Evolutionary conservation across 2,797 vertebrate genomes (phyloP), one percentile per base, ranked within the genome.

Genomic region (Pangasius macronema): DNA sequence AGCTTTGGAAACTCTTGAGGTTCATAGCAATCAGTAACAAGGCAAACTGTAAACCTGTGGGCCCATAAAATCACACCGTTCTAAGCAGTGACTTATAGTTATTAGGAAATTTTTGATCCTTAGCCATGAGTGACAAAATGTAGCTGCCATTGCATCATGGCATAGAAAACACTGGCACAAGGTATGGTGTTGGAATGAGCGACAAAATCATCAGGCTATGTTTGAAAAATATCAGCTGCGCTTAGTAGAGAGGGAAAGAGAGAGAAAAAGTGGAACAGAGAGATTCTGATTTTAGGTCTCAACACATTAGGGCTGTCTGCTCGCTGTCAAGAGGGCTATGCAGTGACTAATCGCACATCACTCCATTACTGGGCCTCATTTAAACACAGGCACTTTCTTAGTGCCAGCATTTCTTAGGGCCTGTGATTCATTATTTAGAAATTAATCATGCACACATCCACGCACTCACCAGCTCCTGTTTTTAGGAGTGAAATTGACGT

Each of bases 341-440:
- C 80, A 86, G 68, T 90, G 86, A 88, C 80, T 89, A 87, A 89
- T 90, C 86, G 81, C 30, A 59, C 73, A 81, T 85, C 86, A 87
- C 72, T 87, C 77, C 63, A 36, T 70, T 80, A 42, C 73, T 75
- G 77, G 73, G 82, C 84, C 84, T 87, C 81, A 70, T 84, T 83
- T 87, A 82, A 84, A 82, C 42, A 39, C 57, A 65, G 77, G 63
- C 67, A 42, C 79, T 65, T 82, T 61, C 59, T 59, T 77, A 87
- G 83, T 73, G 85, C 79, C 83, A 89, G 76, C 33, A 87, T 53
- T n/a, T n/a, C n/a, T n/a, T n/a, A n/a, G n/a, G 86, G 89, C 85
- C 16, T 57, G 85, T 81, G 57, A 73, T 59, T 55, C 65, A 63
- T 67, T 87, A 85, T 82, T 88, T 49, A 82, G 9, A 80, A 87